Evolutionary conservation across 2,797 vertebrate species (phyloP).

Genomic region (Amblyopsis hoosieri): DNA sequence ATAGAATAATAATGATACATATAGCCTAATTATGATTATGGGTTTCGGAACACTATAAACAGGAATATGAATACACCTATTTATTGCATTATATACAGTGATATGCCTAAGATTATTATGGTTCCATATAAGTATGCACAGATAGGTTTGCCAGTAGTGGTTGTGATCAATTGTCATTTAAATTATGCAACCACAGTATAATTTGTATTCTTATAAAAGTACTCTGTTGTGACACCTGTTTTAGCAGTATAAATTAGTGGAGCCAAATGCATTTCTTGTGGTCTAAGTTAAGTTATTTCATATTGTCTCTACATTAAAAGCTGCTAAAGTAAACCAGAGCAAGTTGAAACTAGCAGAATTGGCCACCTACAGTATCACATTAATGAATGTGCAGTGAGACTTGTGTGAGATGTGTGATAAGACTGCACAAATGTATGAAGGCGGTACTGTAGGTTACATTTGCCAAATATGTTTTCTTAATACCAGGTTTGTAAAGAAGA

Average conservation of each 20-base stretch:
- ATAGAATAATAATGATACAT: too few relatives aligned
- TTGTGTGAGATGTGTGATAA: neutral
- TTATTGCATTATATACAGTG: too few relatives aligned
- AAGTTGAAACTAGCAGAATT: slow-evolving; percentile 8
- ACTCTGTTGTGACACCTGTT: too few relatives aligned
- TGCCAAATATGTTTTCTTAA: neutral
- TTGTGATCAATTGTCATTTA: too few relatives aligned
- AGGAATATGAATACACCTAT: too few relatives aligned
- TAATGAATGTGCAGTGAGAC: neutral
- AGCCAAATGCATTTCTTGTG: neutral
- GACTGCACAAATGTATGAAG: neutral
- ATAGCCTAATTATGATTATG: too few relatives aligned
- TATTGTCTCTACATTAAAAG: slow-evolving; percentile 2
- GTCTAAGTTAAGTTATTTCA: neutral
- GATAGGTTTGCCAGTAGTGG: too few relatives aligned
- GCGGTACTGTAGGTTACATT: neutral
- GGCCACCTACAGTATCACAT: neutral
- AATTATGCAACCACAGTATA: too few relatives aligned
- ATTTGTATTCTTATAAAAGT: too few relatives aligned
- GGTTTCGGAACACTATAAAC: too few relatives aligned
- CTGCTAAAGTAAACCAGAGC: neutral
- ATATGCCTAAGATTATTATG: neutral
- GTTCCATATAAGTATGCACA: too few relatives aligned
- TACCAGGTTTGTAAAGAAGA: neutral
- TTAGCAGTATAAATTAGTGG: too few relatives aligned